Conservation (phyloP, 2,888 invertebrate genomes). For the Machimus rusticus region DNA sequence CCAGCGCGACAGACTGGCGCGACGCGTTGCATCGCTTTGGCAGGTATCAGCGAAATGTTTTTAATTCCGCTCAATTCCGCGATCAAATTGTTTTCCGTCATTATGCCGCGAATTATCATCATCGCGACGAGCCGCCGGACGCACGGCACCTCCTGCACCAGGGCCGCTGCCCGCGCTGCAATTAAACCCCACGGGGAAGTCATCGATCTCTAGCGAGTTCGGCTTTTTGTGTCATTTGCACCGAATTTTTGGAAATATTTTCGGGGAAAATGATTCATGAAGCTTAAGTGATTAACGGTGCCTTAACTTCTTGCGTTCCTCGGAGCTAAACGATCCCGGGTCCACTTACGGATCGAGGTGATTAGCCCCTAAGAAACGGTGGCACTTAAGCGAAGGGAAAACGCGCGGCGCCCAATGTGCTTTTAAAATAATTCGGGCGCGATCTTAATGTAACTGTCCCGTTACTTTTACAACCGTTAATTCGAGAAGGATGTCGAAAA, state of each 20-base stretch:
- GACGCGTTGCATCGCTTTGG: not conserved
- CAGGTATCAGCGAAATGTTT: not conserved
- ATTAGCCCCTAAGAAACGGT: not conserved
- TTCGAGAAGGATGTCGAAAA: not conserved
- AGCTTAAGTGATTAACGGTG: conserved; percentile 24
- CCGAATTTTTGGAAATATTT: conserved; percentile 7
- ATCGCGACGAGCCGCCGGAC: not conserved
- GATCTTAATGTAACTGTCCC: not conserved
- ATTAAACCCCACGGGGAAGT: not conserved
- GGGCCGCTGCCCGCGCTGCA: not conserved
- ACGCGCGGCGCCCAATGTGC: not conserved
- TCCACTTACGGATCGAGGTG: not conserved
- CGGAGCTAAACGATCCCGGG: not conserved
- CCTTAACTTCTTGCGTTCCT: not conserved
- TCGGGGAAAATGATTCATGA: conserved; percentile 6
- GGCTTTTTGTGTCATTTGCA: not conserved
- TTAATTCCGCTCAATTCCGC: not conserved
- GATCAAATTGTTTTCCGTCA: conserved; percentile 9
- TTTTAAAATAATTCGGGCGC: not conserved
- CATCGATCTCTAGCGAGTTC: conserved; percentile 1
- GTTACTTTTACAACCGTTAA: not conserved
- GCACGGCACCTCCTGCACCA: not conserved
- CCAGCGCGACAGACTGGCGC: not conserved
- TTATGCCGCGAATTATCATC: not conserved
- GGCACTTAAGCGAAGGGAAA: not conserved